Base-by-base conservation (phyloP, 2,113 vertebrate genomes). In the Labeo catla region DNA sequence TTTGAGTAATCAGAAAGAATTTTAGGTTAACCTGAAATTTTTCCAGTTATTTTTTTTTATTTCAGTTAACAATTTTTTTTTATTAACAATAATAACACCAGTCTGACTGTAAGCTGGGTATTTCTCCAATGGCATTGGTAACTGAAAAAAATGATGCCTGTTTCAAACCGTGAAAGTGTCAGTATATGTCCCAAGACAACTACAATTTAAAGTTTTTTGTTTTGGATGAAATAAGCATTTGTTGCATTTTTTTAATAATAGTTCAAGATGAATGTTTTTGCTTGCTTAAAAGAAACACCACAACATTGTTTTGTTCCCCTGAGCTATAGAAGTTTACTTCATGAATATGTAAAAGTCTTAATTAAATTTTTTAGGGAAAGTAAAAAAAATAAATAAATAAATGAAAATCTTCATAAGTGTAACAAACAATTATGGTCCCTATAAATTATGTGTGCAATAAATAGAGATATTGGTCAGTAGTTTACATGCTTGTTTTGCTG, bases 311-410 rank as follows among this genome's bases (percentile, higher is more conserved):
- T 57, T 83, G 61, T 50, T 72, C 34, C 34, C 49, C 21, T 54
- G 81, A 72, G 49, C 21, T 83, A 8, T 7, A n/a, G 3, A 73
- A 83, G 50, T 83, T 73, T 72, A 54, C 66, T 10, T 70, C 34
- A 73, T 83, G 49, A 73, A 83, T 83, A 83, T 72, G 49, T n/a
- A 83, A 83, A 83, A 47, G 4, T 15, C 15, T 34, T 52, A 34
- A 21, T 72, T 19, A 5, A 34, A 28, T 68, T 23, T 2, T 39
- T n/a, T 21, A 57, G 21, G 12, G 34, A 43, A 43, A 72, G 52
- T 10, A 23, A 61, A 43, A 63, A 34, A 9, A 1, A 13, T 52
- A 28, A 28, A 28, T 28, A 28, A 28, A 28, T 28, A 28, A 28
- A 28, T 28, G 28, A 9, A 15, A 10, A 21, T 0, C 0, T 34